Evolutionary conservation across 2,888 invertebrate genomes (phyloP), one percentile per base, ranked within the genome.

Genomic region (Dioctria linearis): DNA sequence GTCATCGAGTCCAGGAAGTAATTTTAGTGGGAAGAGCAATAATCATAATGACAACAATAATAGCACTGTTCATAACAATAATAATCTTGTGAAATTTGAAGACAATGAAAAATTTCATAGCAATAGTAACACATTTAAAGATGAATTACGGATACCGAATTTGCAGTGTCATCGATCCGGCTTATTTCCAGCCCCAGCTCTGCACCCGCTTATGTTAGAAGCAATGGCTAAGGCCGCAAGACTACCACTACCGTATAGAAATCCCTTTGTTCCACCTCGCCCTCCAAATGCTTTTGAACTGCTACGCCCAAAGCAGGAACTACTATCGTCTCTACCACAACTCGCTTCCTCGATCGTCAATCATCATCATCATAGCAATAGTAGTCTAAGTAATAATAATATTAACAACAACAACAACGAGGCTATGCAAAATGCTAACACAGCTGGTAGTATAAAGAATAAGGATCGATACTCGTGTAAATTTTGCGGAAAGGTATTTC

Each of bases 401-500:
- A 79, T 59, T 65, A 82, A 83, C 79, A 85, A 84, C 79, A 85
- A 83, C 61, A 84, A 83, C 80, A 84, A 85, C 71, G 85, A 84
- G 79, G 84, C 83, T 83, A 83, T 80, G 81, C 71, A 83, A 75
- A 84, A 83, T 82, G 83, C 83, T 80, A 85, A 85, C 80, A 79
- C 80, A 79, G 65, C 81, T 57, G 69, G 91, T 25, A 91, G 92
- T 78, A 83, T 85, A 82, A 92, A 94, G 87, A 92, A 94, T 79
- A 94, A 96, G 86, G 97, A 98, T 89, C 93, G 97, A 78, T 99
- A 99, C 90, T 95, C 97, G 66, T 99, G 99, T 91, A 98, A 98
- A 86, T 99, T 97, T 90, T 99, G 99, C 89, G 98, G 98, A 75
- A 97, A 98, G 90, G 95, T 98, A 37, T 99, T 99, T 88, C 99